Evolutionary conservation across 2,113 vertebrate species (phyloP), one percentile per base, ranked within the genome.

Genomic region (Gasterosteus nipponicus): DNA sequence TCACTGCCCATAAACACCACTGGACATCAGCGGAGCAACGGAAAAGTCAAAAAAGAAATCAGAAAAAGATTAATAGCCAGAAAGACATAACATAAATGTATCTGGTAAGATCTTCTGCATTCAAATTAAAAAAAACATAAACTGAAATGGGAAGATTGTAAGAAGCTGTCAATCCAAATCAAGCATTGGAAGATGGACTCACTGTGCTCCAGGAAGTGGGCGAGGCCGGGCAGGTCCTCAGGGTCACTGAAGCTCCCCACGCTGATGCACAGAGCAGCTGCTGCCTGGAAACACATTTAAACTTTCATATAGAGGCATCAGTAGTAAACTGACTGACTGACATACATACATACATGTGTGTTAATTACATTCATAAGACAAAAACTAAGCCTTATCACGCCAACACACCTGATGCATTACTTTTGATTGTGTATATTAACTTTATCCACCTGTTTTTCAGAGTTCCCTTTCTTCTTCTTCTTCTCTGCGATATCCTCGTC

Each of bases 1-100:
- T 97, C 93, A 87, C 97, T 99, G 85, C 97, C 98, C 97, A 99
- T 99, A 51, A 99, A 99, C 75, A 99, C 98, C 98, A 99, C 97
- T 99, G 46, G 49, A 16, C 26, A 66, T 31, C 29, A 72, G 35
- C 9, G 39, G 11, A 33, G 33, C 38, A n/a, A 29, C 12, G 0
- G 7, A 47, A 0, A 62, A 14, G 9, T 2, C 9, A 49, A 6
- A 3, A 26, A 49, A n/a, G 6, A 41, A 46, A 49, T 10, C 4
- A 58, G 38, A 7, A 38, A 26, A 41, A 22, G 7, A 49, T 31
- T 19, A 8, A 29, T 18, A 11, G 14, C 33, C 18, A 16, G 35
- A 64, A 41, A 66, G 10, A 33, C 11, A 53, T 2, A 51, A 38
- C 15, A n/a, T 26, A 2, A 26, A 47, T 11, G 33, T 47, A 16